A percentile compares a stretch with the other conserved stretches of the same genome.
These are phyloP conservation scores for Mungos mungo DNA, from an alignment of 2,113 vertebrate species.

Conservation along the genomic window DNA sequence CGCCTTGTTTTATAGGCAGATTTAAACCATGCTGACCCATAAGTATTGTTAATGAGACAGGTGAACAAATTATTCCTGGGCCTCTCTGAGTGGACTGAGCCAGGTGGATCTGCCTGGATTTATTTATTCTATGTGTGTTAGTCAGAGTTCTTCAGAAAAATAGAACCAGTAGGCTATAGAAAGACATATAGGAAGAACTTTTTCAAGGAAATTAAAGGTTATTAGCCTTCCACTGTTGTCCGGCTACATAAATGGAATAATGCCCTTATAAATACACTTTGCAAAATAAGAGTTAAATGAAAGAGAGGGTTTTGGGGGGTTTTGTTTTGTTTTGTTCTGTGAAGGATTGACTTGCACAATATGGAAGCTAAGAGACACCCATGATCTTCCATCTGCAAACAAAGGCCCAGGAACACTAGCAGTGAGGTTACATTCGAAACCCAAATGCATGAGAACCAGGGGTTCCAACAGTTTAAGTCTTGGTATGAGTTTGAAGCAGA, in stretches of 20 bases:
- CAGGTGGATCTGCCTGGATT: not conserved
- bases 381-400: not conserved
- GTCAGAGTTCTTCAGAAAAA: not conserved
- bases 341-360: not conserved
- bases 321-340: too few species aligned
- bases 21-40: not conserved
- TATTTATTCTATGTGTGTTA: not conserved
- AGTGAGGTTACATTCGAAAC: not conserved
- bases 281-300: slow-evolving; percentile 71
- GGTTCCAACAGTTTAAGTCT: not conserved
- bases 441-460: not conserved
- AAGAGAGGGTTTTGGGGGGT: too few species aligned
- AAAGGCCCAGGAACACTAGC: not conserved
- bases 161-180: not conserved
- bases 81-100: not conserved
- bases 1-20: not conserved
- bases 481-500: not conserved
- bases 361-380: not conserved
- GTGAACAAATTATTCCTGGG: not conserved
- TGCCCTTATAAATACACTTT: slow-evolving; percentile 82
- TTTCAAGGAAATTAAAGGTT: slow-evolving; percentile 83
- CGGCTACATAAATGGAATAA: slow-evolving; percentile 73
- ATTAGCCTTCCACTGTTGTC: slow-evolving; percentile 84
- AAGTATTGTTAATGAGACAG: not conserved
- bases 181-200: not conserved